Evolutionary conservation across 2,113 vertebrate genomes (phyloP).

Genomic region (Crotalus tigris): DNA sequence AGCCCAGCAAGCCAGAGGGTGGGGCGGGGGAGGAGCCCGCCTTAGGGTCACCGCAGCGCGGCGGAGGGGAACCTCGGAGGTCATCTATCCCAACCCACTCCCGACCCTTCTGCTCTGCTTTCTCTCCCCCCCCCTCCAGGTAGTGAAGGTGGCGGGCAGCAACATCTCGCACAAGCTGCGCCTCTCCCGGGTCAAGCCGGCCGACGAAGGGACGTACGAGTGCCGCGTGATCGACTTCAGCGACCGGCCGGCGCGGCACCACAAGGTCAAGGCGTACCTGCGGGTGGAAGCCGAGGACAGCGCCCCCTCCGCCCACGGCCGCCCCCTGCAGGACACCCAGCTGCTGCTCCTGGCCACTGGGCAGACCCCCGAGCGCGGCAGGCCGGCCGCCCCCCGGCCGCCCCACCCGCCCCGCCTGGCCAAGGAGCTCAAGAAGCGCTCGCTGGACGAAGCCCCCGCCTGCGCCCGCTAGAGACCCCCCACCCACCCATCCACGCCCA

Average conservation of each 20-base stretch:
- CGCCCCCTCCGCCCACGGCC: conserved; percentile 28
- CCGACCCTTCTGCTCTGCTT: no score
- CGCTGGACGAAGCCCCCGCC: conserved; percentile 68
- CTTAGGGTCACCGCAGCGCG: no score
- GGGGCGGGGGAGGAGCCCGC: no score
- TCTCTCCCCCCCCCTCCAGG: no score
- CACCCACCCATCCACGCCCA: no score
- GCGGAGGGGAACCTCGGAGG: no score
- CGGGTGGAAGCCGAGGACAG: conserved; percentile 75
- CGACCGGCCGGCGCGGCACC: conserved; percentile 82
- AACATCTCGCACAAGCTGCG: no score
- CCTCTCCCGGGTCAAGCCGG: no score
- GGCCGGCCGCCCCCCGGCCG: background rate
- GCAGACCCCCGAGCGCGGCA: conserved; percentile 50
- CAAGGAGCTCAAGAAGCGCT: conserved; percentile 78
- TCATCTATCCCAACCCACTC: no score
- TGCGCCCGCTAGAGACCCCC: conserved; percentile 73
- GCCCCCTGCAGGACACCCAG: conserved; percentile 64
- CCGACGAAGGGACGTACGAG: background rate
- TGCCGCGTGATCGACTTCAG: conserved; percentile 95
- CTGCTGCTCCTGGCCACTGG: conserved; percentile 35
- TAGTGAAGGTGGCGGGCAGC: no score
- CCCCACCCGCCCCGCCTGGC: conserved; percentile 69
- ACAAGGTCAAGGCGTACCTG: conserved; percentile 90
- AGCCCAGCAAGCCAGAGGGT: no score